Percentiles rank a stretch among this genome's conserved stretches.
Conservation (phyloP, 2,113 vertebrate genomes). For the Cathartes aura region DNA sequence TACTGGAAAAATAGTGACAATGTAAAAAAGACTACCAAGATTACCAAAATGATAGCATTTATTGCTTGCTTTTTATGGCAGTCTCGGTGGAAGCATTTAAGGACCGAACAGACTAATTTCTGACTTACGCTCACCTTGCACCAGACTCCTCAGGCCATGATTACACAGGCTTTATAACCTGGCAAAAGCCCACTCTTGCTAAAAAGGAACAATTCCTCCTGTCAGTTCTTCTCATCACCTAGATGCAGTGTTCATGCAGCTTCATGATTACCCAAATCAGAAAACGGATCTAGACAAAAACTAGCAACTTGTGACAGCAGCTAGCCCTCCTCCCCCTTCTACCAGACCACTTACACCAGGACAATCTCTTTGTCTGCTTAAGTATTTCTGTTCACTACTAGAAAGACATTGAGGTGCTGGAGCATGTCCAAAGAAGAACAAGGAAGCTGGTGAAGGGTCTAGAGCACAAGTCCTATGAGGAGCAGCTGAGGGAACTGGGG, state of each 20-base stretch:
- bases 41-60: background rate
- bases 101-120: background rate
- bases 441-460: background rate
- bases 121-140: background rate
- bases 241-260: background rate
- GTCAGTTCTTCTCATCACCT: background rate
- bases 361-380: background rate
- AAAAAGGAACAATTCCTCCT: background rate
- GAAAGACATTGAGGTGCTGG: background rate
- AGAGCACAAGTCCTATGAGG: background rate
- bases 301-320: background rate
- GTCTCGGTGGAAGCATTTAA: background rate
- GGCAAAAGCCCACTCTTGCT: background rate
- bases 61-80: background rate
- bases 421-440: background rate
- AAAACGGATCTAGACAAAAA: background rate
- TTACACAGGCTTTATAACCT: background rate
- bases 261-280: background rate
- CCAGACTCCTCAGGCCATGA: background rate
- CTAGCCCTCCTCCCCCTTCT: background rate
- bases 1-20: background rate
- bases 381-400: background rate
- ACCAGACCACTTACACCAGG: background rate
- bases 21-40: background rate
- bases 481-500: background rate